Base-by-base conservation (phyloP, 2,888 invertebrate species). In the Xanthorhoe designata region DNA sequence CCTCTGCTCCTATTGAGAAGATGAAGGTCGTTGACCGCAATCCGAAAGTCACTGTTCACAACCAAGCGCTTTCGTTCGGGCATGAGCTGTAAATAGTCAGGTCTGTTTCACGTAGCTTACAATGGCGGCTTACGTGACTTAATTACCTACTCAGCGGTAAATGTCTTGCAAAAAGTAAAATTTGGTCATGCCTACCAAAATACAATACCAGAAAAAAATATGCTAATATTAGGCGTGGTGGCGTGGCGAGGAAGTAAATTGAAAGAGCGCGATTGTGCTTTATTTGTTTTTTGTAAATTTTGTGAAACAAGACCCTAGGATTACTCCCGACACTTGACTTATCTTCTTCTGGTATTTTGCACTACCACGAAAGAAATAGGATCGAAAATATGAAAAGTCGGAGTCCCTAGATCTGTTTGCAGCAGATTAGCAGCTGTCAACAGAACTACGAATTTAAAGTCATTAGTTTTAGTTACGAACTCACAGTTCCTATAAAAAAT, bases 21-120 rank as follows among this genome's bases (percentile, higher is more conserved):
- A 83, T 86, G 73, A 91, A 88, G 63, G 83, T 86, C 74, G 81
- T 84, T 64, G 87, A 89, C 6, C 82, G 86, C 29, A 69, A 85
- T 2, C 88, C 89, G 3, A 87, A 86, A 69, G 86, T 91, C 29
- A 87, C 89, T 9, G 87, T 90, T 13, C 87, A 87, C 68, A 82
- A 74, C 64, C 82, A 77, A 58, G 76, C 74, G 9, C 73, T 78
- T 51, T 73, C 83, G 32, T 84, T 82, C 61, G 75, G 75, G 38
- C 77, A 78, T 55, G 85, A 86, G 47, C 47, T 63, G 24, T 66
- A 58, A 66, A 19, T 51, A 9, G 38, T 32, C 17, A 6, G 15
- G 4, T 13, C 18, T 50, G 51, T 61, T 61, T 45, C 60, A 38
- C 47, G 13, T 56, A 49, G 18, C 35, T 24, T 57, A 61, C 56